These are phyloP conservation scores for Ichneumon xanthorius DNA, from an alignment of 2,888 invertebrate genomes.

Conservation along the genomic window DNA sequence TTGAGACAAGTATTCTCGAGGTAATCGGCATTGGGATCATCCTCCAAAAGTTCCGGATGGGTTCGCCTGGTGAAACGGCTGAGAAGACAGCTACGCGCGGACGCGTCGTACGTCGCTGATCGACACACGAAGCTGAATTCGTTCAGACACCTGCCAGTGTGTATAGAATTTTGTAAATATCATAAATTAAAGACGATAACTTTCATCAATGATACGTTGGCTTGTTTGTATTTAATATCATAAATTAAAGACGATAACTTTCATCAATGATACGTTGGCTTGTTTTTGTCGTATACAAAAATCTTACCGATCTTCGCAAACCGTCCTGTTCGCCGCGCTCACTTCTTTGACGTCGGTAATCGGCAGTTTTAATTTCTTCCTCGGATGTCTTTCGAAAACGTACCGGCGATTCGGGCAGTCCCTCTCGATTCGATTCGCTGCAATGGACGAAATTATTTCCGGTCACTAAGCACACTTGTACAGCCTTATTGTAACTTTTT, in stretches of 20 bases:
- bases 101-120: conserved; percentile 93
- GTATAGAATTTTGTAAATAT: not conserved
- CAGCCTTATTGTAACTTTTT: not conserved
- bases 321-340: conserved; percentile 93
- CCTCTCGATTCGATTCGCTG: conserved; percentile 93
- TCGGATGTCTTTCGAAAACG: conserved; percentile 94
- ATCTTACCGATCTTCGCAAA: conserved; percentile 92
- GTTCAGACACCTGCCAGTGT: conserved; percentile 89
- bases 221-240: not conserved
- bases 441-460: no score
- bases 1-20: conserved; percentile 96
- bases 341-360: conserved; percentile 94
- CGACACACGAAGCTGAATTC: conserved; percentile 96
- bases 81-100: conserved; percentile 91
- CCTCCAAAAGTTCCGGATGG: conserved; percentile 93
- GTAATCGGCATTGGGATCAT: conserved; percentile 95
- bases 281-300: not conserved
- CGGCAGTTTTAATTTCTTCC: conserved; percentile 93
- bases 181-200: conserved; percentile 10
- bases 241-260: conserved; percentile 1
- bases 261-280: not conserved
- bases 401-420: conserved; percentile 96
- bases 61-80: conserved; percentile 94
- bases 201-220: not conserved
- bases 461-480: no score